Evolutionary conservation across 2,888 invertebrate species (phyloP).

Genomic region (Willowsia nigromaculata): DNA sequence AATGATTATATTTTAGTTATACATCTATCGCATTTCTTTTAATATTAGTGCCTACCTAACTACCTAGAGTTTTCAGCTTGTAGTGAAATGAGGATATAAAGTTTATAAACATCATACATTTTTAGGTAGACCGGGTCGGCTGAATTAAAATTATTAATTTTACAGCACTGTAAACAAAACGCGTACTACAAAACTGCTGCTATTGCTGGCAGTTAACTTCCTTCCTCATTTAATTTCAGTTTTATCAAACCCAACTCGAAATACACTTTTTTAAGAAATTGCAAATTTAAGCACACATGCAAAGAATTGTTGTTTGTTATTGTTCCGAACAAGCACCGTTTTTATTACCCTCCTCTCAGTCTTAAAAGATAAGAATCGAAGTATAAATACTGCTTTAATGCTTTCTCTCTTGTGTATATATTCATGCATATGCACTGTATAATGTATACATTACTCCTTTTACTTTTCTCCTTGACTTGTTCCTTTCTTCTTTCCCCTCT

Average conservation of each 20-base stretch:
- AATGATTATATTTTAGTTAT: neutral
- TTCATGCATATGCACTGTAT: too few species aligned
- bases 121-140: neutral
- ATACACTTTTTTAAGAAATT: neutral
- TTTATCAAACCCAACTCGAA: slow-evolving; percentile 23
- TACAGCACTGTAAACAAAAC: slow-evolving; percentile 23
- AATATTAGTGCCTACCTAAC: neutral
- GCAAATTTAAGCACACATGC: neutral
- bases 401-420: too few species aligned
- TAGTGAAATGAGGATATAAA: neutral
- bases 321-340: slow-evolving; percentile 5
- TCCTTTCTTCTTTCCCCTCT: slow-evolving; percentile 7
- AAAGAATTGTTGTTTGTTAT: neutral
- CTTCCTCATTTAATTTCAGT: slow-evolving; percentile 51
- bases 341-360: slow-evolving; percentile 13
- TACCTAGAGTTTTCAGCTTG: neutral
- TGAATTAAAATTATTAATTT: slow-evolving; percentile 46
- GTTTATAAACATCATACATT: neutral
- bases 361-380: slow-evolving; percentile 57
- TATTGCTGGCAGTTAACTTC: slow-evolving; percentile 9
- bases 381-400: neutral
- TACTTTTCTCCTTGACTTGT: slow-evolving; percentile 12
- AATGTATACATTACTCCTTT: neutral
- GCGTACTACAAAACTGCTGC: neutral
- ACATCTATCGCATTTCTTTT: too few species aligned